Percentiles rank a stretch among this genome's conserved stretches.
Conservation (phyloP, 2,113 vertebrate species). For the Chlorodrepanis virens region DNA sequence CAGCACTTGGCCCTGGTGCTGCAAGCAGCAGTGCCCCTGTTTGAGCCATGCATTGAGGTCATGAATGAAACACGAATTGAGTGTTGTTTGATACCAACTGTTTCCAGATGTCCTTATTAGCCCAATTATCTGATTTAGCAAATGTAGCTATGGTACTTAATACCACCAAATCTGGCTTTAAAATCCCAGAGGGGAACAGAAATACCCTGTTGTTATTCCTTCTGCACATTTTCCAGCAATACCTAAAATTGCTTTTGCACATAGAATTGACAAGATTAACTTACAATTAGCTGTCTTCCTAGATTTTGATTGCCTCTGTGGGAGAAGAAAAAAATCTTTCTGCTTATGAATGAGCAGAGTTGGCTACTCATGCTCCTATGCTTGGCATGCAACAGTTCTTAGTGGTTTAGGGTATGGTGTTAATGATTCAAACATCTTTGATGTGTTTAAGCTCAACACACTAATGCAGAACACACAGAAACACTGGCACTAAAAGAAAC, state of each 20-base stretch:
- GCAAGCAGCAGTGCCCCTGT: background rate
- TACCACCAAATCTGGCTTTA: background rate
- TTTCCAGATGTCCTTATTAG: slow-evolving; percentile 32
- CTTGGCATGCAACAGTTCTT: background rate
- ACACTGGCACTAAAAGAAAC: background rate
- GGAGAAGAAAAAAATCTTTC: background rate
- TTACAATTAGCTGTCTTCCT: slow-evolving; percentile 9
- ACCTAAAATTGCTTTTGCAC: background rate
- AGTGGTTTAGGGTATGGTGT: background rate
- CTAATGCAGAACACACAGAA: background rate
- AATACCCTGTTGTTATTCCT: background rate
- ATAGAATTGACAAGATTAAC: background rate
- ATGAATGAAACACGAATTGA: background rate
- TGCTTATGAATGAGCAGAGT: background rate
- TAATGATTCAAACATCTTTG: background rate
- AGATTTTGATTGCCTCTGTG: background rate
- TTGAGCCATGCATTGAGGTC: fast-evolving
- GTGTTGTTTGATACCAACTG: background rate
- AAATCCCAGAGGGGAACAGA: background rate
- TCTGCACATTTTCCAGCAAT: background rate
- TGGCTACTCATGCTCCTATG: background rate
- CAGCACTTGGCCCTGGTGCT: background rate
- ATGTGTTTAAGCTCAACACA: background rate
- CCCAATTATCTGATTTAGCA: slow-evolving; percentile 22
- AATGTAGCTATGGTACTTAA: background rate